Percentiles rank a stretch among this genome's conserved stretches.
Evolutionary conservation across 2,797 vertebrate species (phyloP).

Genomic region (Microhierax caerulescens): DNA sequence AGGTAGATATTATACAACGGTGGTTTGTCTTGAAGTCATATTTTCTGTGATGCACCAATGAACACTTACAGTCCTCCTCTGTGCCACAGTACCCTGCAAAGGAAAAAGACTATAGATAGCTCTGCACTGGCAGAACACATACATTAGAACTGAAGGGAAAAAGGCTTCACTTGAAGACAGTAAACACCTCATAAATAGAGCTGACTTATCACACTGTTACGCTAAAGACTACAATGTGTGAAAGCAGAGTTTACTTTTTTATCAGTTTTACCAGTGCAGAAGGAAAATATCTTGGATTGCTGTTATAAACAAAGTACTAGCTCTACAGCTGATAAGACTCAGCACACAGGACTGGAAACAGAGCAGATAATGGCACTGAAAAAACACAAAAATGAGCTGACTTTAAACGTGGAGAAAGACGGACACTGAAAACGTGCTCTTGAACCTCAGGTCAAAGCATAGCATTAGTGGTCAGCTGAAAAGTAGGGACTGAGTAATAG

Average conservation of each 20-base stretch:
- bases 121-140: not conserved
- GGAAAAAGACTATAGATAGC: not conserved
- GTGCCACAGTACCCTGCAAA: not conserved
- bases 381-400: not conserved
- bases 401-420: not conserved
- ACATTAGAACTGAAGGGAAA: not conserved
- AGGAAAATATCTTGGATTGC: not conserved
- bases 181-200: not conserved
- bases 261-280: not conserved
- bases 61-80: not conserved
- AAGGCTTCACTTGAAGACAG: not conserved
- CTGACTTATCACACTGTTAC: not conserved
- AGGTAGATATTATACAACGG: not conserved
- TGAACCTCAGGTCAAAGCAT: not conserved
- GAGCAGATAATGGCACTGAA: not conserved
- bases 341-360: not conserved
- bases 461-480: not conserved
- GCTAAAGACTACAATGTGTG: not conserved
- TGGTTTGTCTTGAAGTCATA: not conserved
- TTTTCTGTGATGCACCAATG: not conserved
- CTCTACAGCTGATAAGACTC: not conserved
- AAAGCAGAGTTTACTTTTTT: not conserved
- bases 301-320: not conserved
- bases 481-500: not conserved
- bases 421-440: not conserved